phyloP scores from a whole-genome alignment of 2,888 invertebrate genomes.

The Slavum lentiscoides region DNA sequence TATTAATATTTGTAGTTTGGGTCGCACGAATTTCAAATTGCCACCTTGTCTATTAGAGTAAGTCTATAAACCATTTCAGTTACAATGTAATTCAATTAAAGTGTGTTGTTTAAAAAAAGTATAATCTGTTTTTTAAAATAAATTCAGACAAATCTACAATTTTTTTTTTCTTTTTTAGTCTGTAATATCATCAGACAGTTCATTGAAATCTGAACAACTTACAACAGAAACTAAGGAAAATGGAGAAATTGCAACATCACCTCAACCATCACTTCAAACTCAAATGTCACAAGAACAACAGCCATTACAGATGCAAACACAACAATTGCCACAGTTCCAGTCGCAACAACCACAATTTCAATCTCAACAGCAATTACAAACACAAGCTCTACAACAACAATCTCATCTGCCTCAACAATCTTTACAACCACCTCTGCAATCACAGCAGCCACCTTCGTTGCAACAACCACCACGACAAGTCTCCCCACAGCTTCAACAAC shows the following conservation, averaged over 20 bases:
- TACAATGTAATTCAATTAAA: not conserved
- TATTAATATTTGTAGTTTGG: conserved; percentile 22
- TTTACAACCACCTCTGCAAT: not conserved
- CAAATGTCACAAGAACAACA: conserved; percentile 20
- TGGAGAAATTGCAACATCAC: conserved; percentile 32
- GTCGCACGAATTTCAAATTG: not conserved
- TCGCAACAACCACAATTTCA: not conserved
- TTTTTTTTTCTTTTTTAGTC: conserved; percentile 8
- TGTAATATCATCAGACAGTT: conserved; percentile 12
- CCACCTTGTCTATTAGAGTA: conserved; percentile 8
- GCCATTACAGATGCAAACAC: not conserved
- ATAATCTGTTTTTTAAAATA: not conserved
- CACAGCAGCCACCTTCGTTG: not conserved
- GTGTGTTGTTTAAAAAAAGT: not conserved
- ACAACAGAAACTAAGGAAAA: conserved; percentile 36
- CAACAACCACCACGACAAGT: not conserved
- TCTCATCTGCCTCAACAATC: conserved; percentile 4
- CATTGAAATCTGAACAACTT: conserved; percentile 37
- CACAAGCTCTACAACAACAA: conserved; percentile 8
- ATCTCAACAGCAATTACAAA: not conserved
- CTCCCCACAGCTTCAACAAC: not conserved
- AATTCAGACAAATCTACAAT: not conserved
- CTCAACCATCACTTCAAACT: not conserved
- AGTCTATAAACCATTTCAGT: not conserved
- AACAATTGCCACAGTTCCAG: conserved; percentile 15